Percentiles rank a stretch among this genome's conserved stretches.
These are phyloP conservation scores for Tuberolachnus salignus DNA, from an alignment of 2,888 invertebrate genomes.

Conservation along the genomic window DNA sequence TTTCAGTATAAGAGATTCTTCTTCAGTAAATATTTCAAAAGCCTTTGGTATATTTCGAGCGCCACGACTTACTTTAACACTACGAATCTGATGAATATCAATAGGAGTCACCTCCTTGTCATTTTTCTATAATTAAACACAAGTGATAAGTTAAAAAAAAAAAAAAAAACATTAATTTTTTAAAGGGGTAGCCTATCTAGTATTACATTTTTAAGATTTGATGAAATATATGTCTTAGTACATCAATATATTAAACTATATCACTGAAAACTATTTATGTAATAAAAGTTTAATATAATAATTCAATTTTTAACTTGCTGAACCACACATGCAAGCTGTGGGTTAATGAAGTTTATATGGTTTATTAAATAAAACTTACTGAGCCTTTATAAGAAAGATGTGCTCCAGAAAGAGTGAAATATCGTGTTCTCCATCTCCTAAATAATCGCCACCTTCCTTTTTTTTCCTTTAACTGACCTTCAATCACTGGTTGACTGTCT, in stretches of 20 bases:
- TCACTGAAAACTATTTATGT: no score
- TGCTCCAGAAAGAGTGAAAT: slow-evolving; percentile 91
- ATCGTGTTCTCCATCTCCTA: slow-evolving; percentile 88
- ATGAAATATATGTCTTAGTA: no score
- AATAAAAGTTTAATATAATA: no score
- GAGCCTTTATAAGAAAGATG: slow-evolving; percentile 86
- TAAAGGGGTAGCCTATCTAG: no score
- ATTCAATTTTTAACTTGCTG: no score
- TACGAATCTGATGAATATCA: slow-evolving; percentile 90
- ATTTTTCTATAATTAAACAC: slow-evolving; percentile 71
- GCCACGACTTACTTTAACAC: slow-evolving; percentile 90
- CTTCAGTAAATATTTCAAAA: slow-evolving; percentile 94
- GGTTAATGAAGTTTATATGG: no score
- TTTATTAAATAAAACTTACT: slow-evolving; percentile 64
- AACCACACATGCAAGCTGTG: no score
- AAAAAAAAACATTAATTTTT: no score
- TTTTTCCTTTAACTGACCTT: slow-evolving; percentile 89
- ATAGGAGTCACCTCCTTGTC: slow-evolving; percentile 69
- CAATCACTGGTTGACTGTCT: slow-evolving; percentile 85
- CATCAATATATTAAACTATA: no score
- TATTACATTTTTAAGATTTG: no score
- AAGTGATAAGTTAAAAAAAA: background rate
- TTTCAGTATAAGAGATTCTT: slow-evolving; percentile 89
- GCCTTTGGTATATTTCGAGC: slow-evolving; percentile 93
- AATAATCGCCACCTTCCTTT: slow-evolving; percentile 91